Evolutionary conservation across 2,888 invertebrate genomes (phyloP), one percentile per base, ranked within the genome.

Genomic region (Drosophila rellima): DNA sequence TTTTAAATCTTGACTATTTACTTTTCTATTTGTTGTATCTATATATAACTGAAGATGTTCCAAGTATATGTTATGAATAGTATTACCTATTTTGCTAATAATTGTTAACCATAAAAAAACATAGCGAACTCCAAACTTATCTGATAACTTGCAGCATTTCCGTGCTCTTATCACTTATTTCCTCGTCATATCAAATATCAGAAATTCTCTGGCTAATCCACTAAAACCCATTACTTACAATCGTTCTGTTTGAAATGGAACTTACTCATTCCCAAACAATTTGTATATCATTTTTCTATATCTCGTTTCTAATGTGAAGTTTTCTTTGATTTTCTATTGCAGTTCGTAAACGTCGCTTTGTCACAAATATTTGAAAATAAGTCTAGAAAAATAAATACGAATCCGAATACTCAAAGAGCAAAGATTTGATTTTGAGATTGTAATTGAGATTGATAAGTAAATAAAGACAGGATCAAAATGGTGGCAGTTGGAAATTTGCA

Each of bases 401-500:
- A 20, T 23, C 59, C 15, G 20, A 70, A 60, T 35, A 79, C 59
- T 63, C 48, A 72, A 54, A 59, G 18, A 18, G 54, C 37, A 55
- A 31, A 33, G 7, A 45, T 23, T 45, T 35, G 23, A 11, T 33
- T 17, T 33, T 44, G 23, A 48, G 26, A 3, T 23, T 31, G 35
- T 20, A 51, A 33, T 56, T 42, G 42, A 67, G 59, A 74, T 51
- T 26, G 26, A 10, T 2, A 40, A 50, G 35, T 5, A 33, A 40
- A 23, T 8, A 23, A 33, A 47, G 51, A 20, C 5, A 26, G 8
- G 1, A 44, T 29, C 17, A 67, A 59, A 57, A 84, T 80, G 75
- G 72, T 69, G 57, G 72, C 73, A 57, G 78, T 91, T 72, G 91
- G 90, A 64, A 88, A 65, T 78, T 60, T 92, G 61, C 93, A 92